A percentile compares a stretch with the other conserved stretches of the same genome.
Evolutionary conservation across 2,888 invertebrate species (phyloP).

Genomic region (Nephrotoma appendiculata): DNA sequence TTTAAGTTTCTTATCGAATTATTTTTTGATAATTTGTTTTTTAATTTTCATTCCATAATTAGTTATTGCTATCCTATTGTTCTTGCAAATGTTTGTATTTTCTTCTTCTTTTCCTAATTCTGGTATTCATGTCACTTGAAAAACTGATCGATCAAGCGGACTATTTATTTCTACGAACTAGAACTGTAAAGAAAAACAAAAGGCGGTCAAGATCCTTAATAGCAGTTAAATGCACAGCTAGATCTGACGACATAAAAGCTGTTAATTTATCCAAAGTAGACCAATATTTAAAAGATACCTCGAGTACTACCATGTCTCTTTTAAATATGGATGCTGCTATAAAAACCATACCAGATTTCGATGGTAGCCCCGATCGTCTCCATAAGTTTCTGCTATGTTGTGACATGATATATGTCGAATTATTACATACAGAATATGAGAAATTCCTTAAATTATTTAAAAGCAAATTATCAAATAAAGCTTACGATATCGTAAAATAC

Average conservation of each 20-base stretch:
- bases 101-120: neutral
- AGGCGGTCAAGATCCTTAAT: neutral
- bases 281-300: neutral
- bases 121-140: neutral
- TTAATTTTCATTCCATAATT: no score
- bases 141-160: neutral
- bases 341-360: no score
- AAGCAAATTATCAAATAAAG: no score
- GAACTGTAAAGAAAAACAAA: neutral
- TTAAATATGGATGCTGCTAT: neutral
- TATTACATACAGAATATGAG: no score
- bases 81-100: neutral
- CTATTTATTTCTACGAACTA: neutral
- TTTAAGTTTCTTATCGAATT: no score
- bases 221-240: neutral
- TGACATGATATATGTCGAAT: no score
- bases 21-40: no score
- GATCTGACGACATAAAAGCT: neutral
- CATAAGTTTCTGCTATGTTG: no score
- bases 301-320: neutral
- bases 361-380: no score
- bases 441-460: no score
- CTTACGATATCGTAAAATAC: no score
- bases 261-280: neutral
- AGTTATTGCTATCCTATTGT: neutral